A percentile compares a stretch with the other conserved stretches of the same genome.
Evolutionary conservation across 2,113 vertebrate species (phyloP).

Genomic region (Sciurus niger): DNA sequence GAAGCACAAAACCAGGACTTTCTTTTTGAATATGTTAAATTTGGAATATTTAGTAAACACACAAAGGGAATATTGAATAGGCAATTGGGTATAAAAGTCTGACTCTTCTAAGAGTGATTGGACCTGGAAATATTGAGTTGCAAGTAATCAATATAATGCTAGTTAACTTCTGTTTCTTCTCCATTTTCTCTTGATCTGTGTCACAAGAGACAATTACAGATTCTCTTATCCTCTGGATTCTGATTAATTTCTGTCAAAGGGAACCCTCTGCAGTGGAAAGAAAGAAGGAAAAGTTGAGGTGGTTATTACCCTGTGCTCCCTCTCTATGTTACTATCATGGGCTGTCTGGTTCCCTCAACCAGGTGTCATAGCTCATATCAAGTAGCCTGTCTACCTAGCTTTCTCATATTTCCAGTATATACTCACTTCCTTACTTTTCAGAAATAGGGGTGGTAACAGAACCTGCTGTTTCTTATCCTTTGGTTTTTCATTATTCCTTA

Average conservation of each 20-base stretch:
- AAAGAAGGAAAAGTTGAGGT: neutral
- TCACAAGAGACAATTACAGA: neutral
- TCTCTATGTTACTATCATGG: neutral
- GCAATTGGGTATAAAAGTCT: constrained; percentile 1
- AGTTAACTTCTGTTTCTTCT: constrained; percentile 33
- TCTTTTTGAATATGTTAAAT: neutral
- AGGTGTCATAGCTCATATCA: neutral
- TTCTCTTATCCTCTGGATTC: neutral
- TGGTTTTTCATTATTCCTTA: neutral
- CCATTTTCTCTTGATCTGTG: neutral
- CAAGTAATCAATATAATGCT: neutral
- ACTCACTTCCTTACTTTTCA: neutral
- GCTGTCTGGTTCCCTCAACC: neutral
- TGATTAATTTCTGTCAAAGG: neutral
- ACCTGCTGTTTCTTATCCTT: neutral
- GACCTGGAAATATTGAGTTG: neutral
- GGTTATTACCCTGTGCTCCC: neutral
- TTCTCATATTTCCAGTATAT: neutral
- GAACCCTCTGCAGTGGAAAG: neutral
- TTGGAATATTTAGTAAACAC: neutral
- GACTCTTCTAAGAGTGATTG: neutral
- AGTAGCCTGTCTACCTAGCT: neutral
- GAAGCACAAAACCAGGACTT: neutral
- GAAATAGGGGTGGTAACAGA: neutral
- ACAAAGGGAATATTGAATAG: neutral